phyloP scores from a whole-genome alignment of 92 coral and sea anemone genomes.

The Desmophyllum pertusum region DNA sequence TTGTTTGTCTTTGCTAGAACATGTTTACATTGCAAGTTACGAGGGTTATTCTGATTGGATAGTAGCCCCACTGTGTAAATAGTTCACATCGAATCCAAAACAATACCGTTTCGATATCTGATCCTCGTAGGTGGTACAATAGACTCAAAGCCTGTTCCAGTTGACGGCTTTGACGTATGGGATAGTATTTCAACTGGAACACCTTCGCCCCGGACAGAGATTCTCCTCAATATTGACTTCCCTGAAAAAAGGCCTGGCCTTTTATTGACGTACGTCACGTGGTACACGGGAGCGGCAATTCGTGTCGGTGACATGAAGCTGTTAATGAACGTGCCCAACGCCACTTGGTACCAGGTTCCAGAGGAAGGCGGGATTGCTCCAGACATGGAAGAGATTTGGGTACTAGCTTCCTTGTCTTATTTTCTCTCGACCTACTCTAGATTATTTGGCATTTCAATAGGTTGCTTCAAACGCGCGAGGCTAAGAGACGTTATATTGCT shows the following conservation, averaged over 20 bases:
- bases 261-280: conserved; percentile 22
- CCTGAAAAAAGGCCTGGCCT: conserved; percentile 35
- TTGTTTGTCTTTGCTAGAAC: too few relatives aligned
- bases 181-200: conserved; percentile 49
- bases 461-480: too few relatives aligned
- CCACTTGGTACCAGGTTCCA: conserved; percentile 46
- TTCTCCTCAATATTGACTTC: conserved; percentile 60
- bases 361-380: conserved; percentile 46
- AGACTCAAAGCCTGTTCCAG: conserved; percentile 24
- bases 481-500: too few relatives aligned
- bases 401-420: too few relatives aligned
- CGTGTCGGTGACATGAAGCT: conserved; percentile 51
- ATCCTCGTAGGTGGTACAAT: conserved; percentile 2
- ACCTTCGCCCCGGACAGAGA: conserved; percentile 60
- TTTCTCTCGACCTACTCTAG: too few relatives aligned
- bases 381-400: conserved; percentile 39
- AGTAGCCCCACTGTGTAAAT: too few relatives aligned
- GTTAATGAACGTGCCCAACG: conserved; percentile 32
- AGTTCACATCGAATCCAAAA: too few relatives aligned
- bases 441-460: too few relatives aligned
- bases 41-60: too few relatives aligned
- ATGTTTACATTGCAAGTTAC: too few relatives aligned
- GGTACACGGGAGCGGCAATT: conserved; percentile 41
- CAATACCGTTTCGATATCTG: too few relatives aligned
- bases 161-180: conserved; percentile 68